Base-by-base conservation (phyloP, 2,113 vertebrate species). In the Protobothrops mucrosquamatus region DNA sequence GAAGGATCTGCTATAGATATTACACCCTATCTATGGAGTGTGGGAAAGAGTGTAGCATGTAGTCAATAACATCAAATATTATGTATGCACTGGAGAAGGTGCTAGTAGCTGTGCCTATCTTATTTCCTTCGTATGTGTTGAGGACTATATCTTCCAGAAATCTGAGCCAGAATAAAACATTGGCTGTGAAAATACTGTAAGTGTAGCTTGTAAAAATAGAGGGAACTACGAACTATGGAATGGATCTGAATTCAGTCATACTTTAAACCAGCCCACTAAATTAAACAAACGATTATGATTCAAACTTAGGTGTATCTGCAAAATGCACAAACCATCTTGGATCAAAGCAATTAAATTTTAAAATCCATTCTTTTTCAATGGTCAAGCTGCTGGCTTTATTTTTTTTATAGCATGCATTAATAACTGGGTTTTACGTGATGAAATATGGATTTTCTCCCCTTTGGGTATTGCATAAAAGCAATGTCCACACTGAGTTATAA, bases 381-480 rank as follows among this genome's bases (percentile, higher is more conserved):
- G 34, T 92, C 92, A 94, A 55, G 87, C 10, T 34, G 61, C 46
- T 15, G 24, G 52, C 46, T 93, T 93, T 55, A 34, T 56, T 86
- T 93, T 91, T 91, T 94, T 90, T 93, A 88, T 54, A 74, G 0
- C 22, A 91, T 87, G 26, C 61, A 87, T 86, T 92, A 85, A 89
- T 92, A 93, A 93, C 1, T 91, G 7, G 6, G 3, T 87, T 46
- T 46, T 94, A 81, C 90, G 43, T 74, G 51, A 89, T 7, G 0
- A 92, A 96, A 92, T 93, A 55, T 48, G 26, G 29, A 89, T 91
- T 91, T 18, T 85, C 23, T 74, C 34, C 15, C 61, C 34, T n/a
- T 90, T 85, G 51, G 39, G 39, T 18, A 59, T 64, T 92, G 51
- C 43, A 34, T 64, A 14, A 87, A 86, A 92, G 10, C 57, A 52